Base-by-base conservation (phyloP, 2,797 vertebrate species). In the Euphonia xanthogaster region DNA sequence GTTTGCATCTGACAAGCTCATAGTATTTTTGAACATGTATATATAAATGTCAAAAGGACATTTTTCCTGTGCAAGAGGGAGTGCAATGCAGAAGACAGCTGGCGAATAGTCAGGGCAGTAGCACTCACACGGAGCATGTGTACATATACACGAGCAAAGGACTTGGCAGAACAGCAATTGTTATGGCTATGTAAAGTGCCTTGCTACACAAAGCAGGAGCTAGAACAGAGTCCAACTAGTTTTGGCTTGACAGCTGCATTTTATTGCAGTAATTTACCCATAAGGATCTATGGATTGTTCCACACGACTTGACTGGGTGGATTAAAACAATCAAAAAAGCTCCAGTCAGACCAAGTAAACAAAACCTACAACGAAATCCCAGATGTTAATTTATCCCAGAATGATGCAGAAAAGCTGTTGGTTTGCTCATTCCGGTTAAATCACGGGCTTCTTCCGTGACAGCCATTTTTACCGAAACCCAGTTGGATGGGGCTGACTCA, bases 401-500 rank as follows among this genome's bases (percentile, higher is more conserved):
- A 48, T 19, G 44, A 48, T 0, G 2, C 21, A 54, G 12, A 47
- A 47, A 75, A 70, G 2, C 35, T 12, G 10, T 10, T 40, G 31
- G 9, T 47, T 67, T 78, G 63, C 47, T 73, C 13, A 4, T 74
- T 74, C 48, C 4, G 0, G 8, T 63, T 33, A 63, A 72, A 37
- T 14, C 2, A 1, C 2, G 1, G 48, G 27, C 28, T 76, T 40
- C 53, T 35, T 74, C 53, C 61, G 45, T 60, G 51, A 17, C 2
- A 78, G 47, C 25, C 73, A 39, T 31, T 88, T 60, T 63, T 28
- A 76, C 33, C 3, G 11, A 39, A 76, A 87, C 14, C 11, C 63
- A 50, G 66, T 4, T 8, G 67, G 63, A 53, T 30, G 35, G 37
- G 60, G 40, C 78, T 96, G 96, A 95, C 84, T 96, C 95, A 96